Conservation (phyloP, 1,140 invertebrate genomes). For the Spodoptera frugiperda region DNA sequence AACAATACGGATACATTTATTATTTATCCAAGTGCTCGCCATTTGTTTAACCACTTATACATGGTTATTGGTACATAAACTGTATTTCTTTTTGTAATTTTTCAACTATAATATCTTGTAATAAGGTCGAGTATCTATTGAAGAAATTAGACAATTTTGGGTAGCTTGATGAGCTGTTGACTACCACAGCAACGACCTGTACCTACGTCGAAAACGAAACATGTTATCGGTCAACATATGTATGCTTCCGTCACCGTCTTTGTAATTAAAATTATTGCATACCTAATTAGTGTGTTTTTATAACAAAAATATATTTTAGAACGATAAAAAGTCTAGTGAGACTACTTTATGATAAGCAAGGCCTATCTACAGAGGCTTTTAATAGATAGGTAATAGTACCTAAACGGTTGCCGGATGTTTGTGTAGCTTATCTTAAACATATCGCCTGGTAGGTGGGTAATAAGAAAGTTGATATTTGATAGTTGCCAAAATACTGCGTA, state of each 20-base stretch:
- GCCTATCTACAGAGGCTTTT: conserved; percentile 7
- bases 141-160: too few relatives aligned
- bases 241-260: background rate
- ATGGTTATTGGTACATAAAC: conserved; percentile 56
- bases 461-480: background rate
- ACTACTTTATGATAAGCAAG: background rate
- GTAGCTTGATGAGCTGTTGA: too few relatives aligned
- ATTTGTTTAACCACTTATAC: conserved; percentile 60
- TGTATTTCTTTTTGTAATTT: conserved; percentile 16
- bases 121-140: too few relatives aligned
- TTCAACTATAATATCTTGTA: too few relatives aligned
- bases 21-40: conserved; percentile 65
- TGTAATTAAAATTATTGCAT: conserved; percentile 32
- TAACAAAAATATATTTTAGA: conserved; percentile 1
- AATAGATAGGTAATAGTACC: background rate
- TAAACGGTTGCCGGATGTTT: background rate
- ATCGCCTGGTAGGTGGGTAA: background rate
- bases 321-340: background rate
- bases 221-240: conserved; percentile 24
- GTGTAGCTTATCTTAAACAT: background rate
- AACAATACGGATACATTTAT: conserved; percentile 59
- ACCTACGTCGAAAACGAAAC: background rate
- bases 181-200: background rate
- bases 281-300: background rate
- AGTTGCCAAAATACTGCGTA: too few relatives aligned